Evolutionary conservation across 2,113 vertebrate genomes (phyloP).

Genomic region (Tragelaphus scriptus): DNA sequence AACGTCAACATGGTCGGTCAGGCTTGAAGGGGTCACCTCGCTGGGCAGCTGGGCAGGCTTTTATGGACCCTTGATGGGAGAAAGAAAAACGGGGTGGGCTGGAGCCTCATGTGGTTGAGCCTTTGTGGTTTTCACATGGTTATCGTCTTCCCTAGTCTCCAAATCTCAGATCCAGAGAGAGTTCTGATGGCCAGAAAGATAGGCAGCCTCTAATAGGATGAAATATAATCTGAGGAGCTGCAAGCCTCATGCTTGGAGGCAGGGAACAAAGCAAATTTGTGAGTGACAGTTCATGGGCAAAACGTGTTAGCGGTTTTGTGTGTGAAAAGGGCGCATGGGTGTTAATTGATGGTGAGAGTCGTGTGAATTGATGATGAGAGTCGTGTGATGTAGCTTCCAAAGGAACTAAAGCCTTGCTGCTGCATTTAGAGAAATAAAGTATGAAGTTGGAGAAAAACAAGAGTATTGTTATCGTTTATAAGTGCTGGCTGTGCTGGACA

Average conservation of each 20-base stretch:
- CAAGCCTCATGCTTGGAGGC: not conserved
- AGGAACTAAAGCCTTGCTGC: not conserved
- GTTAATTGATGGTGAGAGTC: not conserved
- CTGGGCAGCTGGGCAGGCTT: not conserved
- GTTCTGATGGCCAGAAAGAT: not conserved
- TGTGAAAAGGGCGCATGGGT: not conserved
- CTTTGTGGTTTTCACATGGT: not conserved
- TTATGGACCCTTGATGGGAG: not conserved
- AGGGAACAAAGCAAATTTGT: not conserved
- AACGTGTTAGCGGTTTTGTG: not conserved
- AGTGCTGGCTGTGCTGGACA: not conserved
- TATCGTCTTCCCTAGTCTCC: not conserved
- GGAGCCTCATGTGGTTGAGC: not conserved
- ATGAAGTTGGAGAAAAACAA: not conserved
- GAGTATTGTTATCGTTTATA: not conserved
- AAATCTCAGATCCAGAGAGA: not conserved
- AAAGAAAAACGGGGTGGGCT: not conserved
- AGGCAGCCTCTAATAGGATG: not conserved
- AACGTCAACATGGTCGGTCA: not conserved
- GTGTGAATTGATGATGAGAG: not conserved
- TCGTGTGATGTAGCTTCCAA: not conserved
- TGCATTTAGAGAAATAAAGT: not conserved
- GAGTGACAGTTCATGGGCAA: not conserved
- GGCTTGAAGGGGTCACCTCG: slow-evolving; percentile 26
- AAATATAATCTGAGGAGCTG: not conserved